Base-by-base conservation (phyloP, 2,113 vertebrate species). In the Geothlypis trichas region DNA sequence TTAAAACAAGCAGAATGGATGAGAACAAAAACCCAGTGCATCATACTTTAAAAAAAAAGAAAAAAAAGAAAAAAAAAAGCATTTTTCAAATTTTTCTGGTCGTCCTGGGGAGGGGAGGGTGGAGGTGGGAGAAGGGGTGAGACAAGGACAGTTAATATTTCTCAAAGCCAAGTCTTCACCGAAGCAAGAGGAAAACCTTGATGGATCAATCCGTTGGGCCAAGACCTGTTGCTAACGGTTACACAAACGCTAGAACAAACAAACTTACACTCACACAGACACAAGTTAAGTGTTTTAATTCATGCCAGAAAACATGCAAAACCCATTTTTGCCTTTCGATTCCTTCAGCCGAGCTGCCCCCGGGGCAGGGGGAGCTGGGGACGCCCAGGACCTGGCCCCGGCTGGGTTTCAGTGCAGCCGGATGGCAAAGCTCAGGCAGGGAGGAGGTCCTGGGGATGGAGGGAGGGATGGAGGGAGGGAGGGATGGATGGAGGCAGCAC, bases 251-350 rank as follows among this genome's bases (percentile, higher is more conserved):
- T 92, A 97, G 97, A 97, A 98, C 97, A 97, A 97, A 98, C 97
- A 96, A 96, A 96, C 87, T 93, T 97, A 97, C 96, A 97, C 97
- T 97, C 97, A 96, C 97, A 97, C 95, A 96, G 63, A 97, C 96
- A 97, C 97, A 96, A 96, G 96, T 92, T 95, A 96, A 98, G 97
- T 98, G 97, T 98, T 97, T 96, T 97, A 97, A 97, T 97, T 97
- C 97, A 98, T 98, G 98, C 98, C 97, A 97, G 96, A 97, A 98
- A 97, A 98, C 98, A 98, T 98, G 98, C 97, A 98, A 98, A 97
- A 97, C 86, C 81, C 96, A 97, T 86, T 42, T 90, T 23, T 23
- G 90, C 97, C 96, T 97, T 96, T 95, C 55, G 0, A 86, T 96
- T 93, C 96, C 93, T 95, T 93, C 93, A 90, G 89, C 94, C 39